Evolutionary conservation across 2,113 vertebrate species (phyloP).

Genomic region (Orcinus orca): DNA sequence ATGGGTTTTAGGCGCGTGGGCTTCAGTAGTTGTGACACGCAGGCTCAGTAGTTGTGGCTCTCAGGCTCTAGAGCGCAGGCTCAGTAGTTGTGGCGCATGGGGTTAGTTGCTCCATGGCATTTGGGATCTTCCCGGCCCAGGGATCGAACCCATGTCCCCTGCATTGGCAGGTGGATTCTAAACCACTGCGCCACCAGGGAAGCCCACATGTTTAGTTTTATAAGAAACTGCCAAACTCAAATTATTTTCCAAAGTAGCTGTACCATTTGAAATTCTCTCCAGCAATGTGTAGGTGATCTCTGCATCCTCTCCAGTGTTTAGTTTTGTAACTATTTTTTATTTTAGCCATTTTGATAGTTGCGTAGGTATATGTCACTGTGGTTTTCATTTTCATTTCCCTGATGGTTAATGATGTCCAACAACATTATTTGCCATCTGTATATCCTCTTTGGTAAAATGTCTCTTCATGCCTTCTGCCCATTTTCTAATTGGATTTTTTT

Average conservation of each 20-base stretch:
- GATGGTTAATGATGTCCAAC: background rate
- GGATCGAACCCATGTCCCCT: too few species aligned
- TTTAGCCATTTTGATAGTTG: slow-evolving; percentile 8
- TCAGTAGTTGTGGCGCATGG: too few species aligned
- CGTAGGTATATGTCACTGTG: background rate
- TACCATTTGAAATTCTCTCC: slow-evolving; percentile 16
- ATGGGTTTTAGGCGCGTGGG: too few species aligned
- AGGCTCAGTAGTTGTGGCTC: too few species aligned
- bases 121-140: too few species aligned
- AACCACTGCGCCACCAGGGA: too few species aligned
- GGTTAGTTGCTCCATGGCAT: too few species aligned
- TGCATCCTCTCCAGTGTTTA: background rate
- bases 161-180: too few species aligned
- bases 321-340: background rate
- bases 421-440: background rate
- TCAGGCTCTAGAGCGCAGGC: too few species aligned
- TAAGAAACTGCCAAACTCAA: background rate
- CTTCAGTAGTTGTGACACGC: too few species aligned
- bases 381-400: background rate
- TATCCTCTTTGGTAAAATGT: background rate
- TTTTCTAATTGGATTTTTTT: background rate
- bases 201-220: background rate
- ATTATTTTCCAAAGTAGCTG: background rate
- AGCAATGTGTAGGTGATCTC: background rate
- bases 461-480: background rate